Conservation (phyloP, 2,797 vertebrate species). For the Sebastes glaucus region DNA sequence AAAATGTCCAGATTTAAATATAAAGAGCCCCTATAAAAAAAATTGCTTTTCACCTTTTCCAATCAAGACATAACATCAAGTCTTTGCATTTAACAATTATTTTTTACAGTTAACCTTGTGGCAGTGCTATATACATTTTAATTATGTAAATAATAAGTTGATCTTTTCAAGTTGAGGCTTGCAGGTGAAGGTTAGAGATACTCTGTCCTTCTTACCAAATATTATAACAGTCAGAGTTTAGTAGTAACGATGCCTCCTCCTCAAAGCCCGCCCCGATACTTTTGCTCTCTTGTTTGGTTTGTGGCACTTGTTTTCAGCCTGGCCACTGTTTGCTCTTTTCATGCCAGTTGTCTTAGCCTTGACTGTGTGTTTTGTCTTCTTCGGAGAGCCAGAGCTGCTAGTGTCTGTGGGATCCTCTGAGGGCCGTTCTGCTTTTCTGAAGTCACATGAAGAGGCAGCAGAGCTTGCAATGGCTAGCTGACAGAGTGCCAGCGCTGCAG, state of each 20-base stretch:
- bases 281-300: constrained; percentile 82
- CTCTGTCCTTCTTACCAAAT: background rate
- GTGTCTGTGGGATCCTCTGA: background rate
- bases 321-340: constrained; percentile 84
- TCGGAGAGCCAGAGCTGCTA: background rate
- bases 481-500: constrained; percentile 94
- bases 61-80: constrained; percentile 1
- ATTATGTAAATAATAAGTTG: constrained; percentile 11
- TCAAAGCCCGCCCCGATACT: constrained; percentile 78
- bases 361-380: constrained; percentile 11
- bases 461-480: constrained; percentile 91
- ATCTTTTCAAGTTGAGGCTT: constrained; percentile 28
- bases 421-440: constrained; percentile 5
- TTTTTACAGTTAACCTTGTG: background rate
- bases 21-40: constrained; percentile 17
- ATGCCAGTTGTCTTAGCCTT: constrained; percentile 64
- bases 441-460: constrained; percentile 20
- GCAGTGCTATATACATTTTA: background rate
- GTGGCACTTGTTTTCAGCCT: constrained; percentile 71
- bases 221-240: constrained; percentile 41
- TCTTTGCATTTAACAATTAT: constrained; percentile 12
- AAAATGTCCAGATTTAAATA: constrained; percentile 26
- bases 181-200: background rate
- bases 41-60: constrained; percentile 1
- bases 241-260: constrained; percentile 86